Percentiles rank a stretch among this genome's conserved stretches.
phyloP scores from a whole-genome alignment of 2,797 vertebrate genomes.

The Capromys pilorides region DNA sequence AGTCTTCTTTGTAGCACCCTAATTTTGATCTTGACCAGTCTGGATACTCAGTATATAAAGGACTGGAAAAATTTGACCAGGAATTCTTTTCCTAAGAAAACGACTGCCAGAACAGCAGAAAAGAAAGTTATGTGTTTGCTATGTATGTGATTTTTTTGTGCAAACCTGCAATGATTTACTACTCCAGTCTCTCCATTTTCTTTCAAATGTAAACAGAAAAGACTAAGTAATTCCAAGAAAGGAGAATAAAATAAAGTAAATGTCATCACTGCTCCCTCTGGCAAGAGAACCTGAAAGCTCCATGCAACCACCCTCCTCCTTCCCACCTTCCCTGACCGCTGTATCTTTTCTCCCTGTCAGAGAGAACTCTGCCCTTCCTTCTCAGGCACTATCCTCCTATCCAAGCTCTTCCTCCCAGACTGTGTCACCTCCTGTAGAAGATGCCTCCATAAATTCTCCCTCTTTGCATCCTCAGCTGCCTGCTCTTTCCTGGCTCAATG shows the following conservation, averaged over 20 bases:
- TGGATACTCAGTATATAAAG: not conserved
- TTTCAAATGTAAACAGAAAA: conserved; percentile 35
- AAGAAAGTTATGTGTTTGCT: not conserved
- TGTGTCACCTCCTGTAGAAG: not conserved
- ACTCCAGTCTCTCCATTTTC: not conserved
- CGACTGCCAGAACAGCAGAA: not conserved
- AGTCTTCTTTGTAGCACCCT: not conserved
- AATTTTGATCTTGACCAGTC: not conserved
- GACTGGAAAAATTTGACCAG: not conserved
- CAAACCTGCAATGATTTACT: not conserved
- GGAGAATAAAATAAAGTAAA: conserved; percentile 36
- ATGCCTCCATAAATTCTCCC: not conserved
- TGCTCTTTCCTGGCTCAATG: not conserved
- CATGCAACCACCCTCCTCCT: not conserved
- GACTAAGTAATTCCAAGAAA: not conserved
- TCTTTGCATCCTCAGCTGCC: not conserved
- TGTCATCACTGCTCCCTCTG: not conserved
- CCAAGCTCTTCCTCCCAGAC: not conserved
- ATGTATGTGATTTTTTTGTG: not conserved
- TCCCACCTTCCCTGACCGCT: not conserved
- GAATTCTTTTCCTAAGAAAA: conserved; percentile 5
- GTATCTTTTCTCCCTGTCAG: not conserved
- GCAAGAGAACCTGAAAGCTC: not conserved
- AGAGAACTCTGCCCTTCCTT: not conserved
- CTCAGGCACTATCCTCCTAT: not conserved